Evolutionary conservation across 2,888 invertebrate species (phyloP), one percentile per base, ranked within the genome.

Genomic region (Agonopterix arenella): DNA sequence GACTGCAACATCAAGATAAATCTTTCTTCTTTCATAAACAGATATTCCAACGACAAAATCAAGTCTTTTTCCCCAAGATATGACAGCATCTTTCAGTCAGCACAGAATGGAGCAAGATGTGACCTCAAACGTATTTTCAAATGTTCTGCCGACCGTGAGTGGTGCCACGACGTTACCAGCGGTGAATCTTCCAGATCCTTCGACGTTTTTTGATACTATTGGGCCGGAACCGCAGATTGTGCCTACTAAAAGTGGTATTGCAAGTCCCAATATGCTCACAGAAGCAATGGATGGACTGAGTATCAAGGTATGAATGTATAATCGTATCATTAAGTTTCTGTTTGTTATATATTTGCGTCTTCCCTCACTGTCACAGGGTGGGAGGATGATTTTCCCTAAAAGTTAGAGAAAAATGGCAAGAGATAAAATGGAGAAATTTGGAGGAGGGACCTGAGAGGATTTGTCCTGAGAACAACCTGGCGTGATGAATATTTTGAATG

Each of bases 191-290:
- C 90, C 90, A 1, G 89, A 89, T 54, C 90, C 90, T 0, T 86
- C 89, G 1, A 89, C 86, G 0, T 90, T 90, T 62, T 90, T 90
- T 52, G 89, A 90, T 48, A 89, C 79, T 4, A 88, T 90, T 41
- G 88, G 84, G 0, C 84, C 89, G 5, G 85, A 84, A 56, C 75
- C 82, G 4, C 73, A 70, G 48, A 71, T 85, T 45, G 75, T 72
- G 0, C 59, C 72, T 0, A 45, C 53, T 4, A 81, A 80, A 62
- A 80, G 66, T 59, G 66, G 62, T 36, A 60, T 76, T n/a, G 55
- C 70, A 1, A 70, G 66, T 40, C 70, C 82, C 0, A 64, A 68
- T 37, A 57, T 78, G 4, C 56, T 89, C 1, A 72, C 73, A 16
- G 84, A 85, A 28, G 81, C 83, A 8, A 73, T 85, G 64, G 86